Percentiles rank a stretch among this genome's conserved stretches.
phyloP scores from a whole-genome alignment of 2,113 vertebrate species.

The Pagrus major region DNA sequence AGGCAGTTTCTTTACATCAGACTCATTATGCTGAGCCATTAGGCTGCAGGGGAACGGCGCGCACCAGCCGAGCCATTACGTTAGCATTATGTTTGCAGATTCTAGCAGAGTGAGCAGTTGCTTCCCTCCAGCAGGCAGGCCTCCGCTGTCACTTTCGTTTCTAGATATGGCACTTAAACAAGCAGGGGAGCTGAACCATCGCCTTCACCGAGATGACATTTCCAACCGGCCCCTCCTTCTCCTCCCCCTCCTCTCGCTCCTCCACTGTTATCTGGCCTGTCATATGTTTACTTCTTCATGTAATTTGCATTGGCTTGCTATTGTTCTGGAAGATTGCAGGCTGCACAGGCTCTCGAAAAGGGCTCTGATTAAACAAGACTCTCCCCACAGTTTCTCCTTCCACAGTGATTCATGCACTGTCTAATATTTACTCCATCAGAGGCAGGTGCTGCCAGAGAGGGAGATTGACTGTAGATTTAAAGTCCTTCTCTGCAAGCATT shows the following conservation, averaged over 20 bases:
- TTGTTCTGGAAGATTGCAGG: constrained; percentile 39
- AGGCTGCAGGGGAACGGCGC: constrained; percentile 31
- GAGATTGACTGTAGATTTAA: constrained; percentile 49
- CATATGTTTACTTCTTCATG: constrained; percentile 55
- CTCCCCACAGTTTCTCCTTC: constrained; percentile 26
- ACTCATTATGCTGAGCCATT: constrained; percentile 49
- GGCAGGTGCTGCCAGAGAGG: constrained; percentile 38
- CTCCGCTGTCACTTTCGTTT: constrained; percentile 31
- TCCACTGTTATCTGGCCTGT: constrained; percentile 35
- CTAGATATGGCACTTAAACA: constrained; percentile 34
- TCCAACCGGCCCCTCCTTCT: constrained; percentile 8
- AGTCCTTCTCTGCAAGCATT: constrained; percentile 30
- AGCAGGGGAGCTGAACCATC: constrained; percentile 28
- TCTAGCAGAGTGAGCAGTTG: background rate
- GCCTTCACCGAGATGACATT: constrained; percentile 33
- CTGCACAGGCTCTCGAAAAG: constrained; percentile 16
- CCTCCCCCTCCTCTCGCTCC: constrained; percentile 9
- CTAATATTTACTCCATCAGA: constrained; percentile 60
- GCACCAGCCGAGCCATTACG: constrained; percentile 14
- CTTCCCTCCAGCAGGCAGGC: constrained; percentile 13
- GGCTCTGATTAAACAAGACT: constrained; percentile 48
- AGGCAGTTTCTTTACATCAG: constrained; percentile 31
- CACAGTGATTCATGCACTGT: constrained; percentile 55
- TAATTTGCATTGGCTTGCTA: constrained; percentile 38
- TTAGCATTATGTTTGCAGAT: constrained; percentile 50